Base-by-base conservation (phyloP, 2,113 vertebrate species). In the Okapia johnstoni region DNA sequence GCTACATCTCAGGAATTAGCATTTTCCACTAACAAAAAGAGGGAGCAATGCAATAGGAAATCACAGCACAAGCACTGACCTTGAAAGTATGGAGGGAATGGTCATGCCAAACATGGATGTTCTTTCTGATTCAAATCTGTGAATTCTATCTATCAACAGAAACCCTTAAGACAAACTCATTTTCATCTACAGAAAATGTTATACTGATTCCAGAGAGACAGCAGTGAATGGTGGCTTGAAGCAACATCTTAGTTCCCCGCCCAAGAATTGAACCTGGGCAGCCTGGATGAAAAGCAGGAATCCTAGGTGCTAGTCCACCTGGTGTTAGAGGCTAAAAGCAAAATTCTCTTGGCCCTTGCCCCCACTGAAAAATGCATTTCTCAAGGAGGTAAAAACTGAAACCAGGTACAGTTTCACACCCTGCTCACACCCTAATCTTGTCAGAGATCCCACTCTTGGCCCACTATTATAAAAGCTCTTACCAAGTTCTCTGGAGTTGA, bases 11-110 rank as follows among this genome's bases (percentile, higher is more conserved):
- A 61, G 57, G n/a, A 93, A 79, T 91, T 87, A 97, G 25, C 40
- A 91, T 93, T 70, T 88, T 87, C 58, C 90, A 60, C 54, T 70
- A 88, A 93, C 93, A 97, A 92, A 93, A 93, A 83, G 52, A 90
- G n/a, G 77, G 21, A 95, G 25, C 2, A 4, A 46, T 85, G 46
- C 90, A 88, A 54, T 46, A 50, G n/a, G 60, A 88, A 88, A 91
- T 52, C 43, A 50, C 0, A 61, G 16, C 36, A 70, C 17, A 96
- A 73, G 26, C 46, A 55, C 21, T 55, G 25, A 61, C 50, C 50
- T 54, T 40, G 25, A 55, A 26, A 66, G 12, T 7, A 19, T 14
- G 50, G 26, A 79, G 25, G 7, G 79, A 48, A 87, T 50, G 61
- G 7, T 43, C 14, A 33, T 50, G 83, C 36, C 57, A 88, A 87